These are phyloP conservation scores for Megalops cyprinoides DNA, from an alignment of 2,797 vertebrate species.

Conservation along the genomic window DNA sequence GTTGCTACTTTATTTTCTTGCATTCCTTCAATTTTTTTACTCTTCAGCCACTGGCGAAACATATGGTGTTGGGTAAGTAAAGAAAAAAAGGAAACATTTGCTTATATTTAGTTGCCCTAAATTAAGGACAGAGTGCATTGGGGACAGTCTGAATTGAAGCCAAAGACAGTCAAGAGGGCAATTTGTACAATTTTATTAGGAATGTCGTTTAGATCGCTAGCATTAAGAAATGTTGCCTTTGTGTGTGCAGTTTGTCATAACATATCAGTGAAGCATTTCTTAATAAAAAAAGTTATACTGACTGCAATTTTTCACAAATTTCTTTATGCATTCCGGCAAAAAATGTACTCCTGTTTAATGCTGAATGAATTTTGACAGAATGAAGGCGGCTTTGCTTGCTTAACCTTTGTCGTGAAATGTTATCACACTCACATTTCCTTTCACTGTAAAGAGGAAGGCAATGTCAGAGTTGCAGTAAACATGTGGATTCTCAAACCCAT, in stretches of 20 bases:
- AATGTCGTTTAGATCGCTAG: neutral
- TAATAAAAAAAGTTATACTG: neutral
- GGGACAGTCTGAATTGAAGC: neutral
- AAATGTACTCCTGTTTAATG: neutral
- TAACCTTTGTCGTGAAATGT: neutral
- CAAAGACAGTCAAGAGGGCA: too few species aligned
- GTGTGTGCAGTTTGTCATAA: neutral
- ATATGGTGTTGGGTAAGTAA: neutral
- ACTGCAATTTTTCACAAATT: neutral
- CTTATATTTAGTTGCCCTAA: neutral
- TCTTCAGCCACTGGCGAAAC: neutral
- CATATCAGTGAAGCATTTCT: neutral
- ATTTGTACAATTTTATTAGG: neutral
- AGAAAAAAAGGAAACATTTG: neutral
- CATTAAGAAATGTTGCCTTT: neutral
- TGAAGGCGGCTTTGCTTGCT: neutral
- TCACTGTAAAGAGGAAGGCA: neutral
- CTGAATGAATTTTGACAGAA: neutral
- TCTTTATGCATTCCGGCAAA: neutral
- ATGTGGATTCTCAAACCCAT: neutral
- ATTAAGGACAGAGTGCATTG: neutral
- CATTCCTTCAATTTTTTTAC: too few species aligned
- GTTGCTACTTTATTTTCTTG: too few species aligned
- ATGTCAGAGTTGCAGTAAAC: neutral
- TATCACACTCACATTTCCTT: neutral